Base-by-base conservation (phyloP, 2,113 vertebrate genomes). In the Gymnarchus niloticus region DNA sequence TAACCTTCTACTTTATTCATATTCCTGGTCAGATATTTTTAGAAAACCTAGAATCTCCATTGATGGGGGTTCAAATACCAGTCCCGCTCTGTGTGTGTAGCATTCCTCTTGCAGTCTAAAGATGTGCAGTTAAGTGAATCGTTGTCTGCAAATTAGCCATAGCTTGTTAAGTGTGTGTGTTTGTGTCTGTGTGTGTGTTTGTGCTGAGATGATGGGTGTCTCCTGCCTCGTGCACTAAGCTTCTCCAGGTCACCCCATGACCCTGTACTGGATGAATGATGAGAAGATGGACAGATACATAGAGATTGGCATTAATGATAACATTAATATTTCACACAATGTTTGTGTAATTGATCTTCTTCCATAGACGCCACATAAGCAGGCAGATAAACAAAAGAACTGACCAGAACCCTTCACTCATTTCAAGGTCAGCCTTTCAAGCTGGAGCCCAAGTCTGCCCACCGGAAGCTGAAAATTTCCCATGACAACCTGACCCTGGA, bases 401-500 rank as follows among this genome's bases (percentile, higher is more conserved):
- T 57, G 3, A 5, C 82, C 46, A 51, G n/a, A 54, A 19, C 37
- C 33, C 41, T 59, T 33, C 59, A 33, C 12, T 83, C 33, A 6
- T 46, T 77, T 82, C 56, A 88, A 99, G 98, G 98, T 92, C 98
- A 99, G n/a, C 98, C 98, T 0, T 99, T 99, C 92, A 99, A 99
- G 90, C 90, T 99, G 91, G 98, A 99, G 86, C 95, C 98, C 86
- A 99, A 98, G 91, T 97, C 98, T 69, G 98, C 98, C 80, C 98
- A 99, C 77, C 94, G 96, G 87, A 99, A 99, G 92, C 85, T 99
- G 86, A 97, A 98, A 90, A 93, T 99, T 86, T 99, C 98, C 85
- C 98, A 99, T 48, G 98, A 99, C 92, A 99, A 97, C 91, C 89
- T 99, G 91, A 99, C 97, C 0, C 98, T 99, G 84, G 98, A 99